Evolutionary conservation across 2,888 invertebrate species (phyloP), one percentile per base, ranked within the genome.

Genomic region (Heliconius sara): DNA sequence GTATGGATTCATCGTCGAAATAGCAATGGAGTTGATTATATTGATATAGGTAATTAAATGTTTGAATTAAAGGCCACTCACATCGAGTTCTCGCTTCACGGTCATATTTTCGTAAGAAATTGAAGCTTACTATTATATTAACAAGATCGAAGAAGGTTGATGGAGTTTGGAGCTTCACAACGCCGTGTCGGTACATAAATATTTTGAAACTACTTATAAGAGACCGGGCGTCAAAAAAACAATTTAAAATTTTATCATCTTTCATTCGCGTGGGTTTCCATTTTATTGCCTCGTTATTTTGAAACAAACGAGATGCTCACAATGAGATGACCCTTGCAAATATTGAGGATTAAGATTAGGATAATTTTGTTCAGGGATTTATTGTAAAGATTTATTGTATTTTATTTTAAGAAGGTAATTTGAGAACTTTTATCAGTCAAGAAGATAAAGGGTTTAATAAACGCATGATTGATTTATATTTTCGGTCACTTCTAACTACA

Each of bases 1-100:
- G 84, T 88, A 87, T 88, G 87, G 57, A 43, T 27, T 89, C 88
- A 88, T 88, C 86, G 34, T 89, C 89, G 88, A 91, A 91, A 90
- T 90, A 88, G 86, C 85, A 90, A 88, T 68, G 68, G n/a, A 68
- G 68, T 43, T 39, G 43, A 68, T 68, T 68, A 84, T 86, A 87
- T 89, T 87, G 87, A 80, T 84, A 82, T 75, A 78, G 81, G 81
- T 84, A 84, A 85, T 84, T 85, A 85, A 85, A 84, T 84, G 82
- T 84, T 85, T 85, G 82, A 83, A 71, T 84, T 83, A 84, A 82
- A 83, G 74, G 25, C 74, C 66, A 52, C 47, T 77, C 67, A 43
- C 43, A 13, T 68, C 7, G 13, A 68, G 39, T 68, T 68, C 68
- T 68, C 25, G n/a, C 19, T 25, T 68, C n/a, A 0, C 13, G 13